These are phyloP conservation scores for Ranitomeya variabilis DNA, from an alignment of 2,113 vertebrate genomes.

Conservation along the genomic window DNA sequence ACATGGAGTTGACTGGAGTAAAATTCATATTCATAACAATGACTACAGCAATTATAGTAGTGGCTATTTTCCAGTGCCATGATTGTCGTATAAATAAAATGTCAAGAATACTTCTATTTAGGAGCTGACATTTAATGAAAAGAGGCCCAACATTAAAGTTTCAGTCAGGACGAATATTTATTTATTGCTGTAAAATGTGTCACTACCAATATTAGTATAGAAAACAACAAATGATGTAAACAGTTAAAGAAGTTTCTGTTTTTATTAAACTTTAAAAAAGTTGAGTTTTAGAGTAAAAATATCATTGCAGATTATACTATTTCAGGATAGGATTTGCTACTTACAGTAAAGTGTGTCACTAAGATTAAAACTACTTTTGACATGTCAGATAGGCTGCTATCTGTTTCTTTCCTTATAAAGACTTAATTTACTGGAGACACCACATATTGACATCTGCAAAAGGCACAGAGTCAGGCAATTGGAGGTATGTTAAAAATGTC, in stretches of 20 bases:
- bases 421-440: not conserved
- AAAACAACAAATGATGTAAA: not conserved
- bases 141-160: too few relatives aligned
- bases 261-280: too few relatives aligned
- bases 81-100: too few relatives aligned
- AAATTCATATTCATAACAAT: too few relatives aligned
- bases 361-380: not conserved
- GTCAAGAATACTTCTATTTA: too few relatives aligned
- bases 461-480: not conserved
- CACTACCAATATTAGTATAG: not conserved
- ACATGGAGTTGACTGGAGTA: too few relatives aligned
- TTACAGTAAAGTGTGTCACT: not conserved
- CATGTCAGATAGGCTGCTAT: not conserved
- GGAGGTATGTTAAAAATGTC: not conserved
- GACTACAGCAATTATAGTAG: too few relatives aligned
- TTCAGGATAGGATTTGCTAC: not conserved
- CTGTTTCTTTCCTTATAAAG: not conserved
- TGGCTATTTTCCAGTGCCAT: too few relatives aligned
- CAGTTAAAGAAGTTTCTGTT: not conserved
- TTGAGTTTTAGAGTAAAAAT: not conserved
- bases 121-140: too few relatives aligned
- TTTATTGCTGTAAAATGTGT: not conserved
- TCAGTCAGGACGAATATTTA: not conserved
- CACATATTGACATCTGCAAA: not conserved
- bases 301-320: not conserved